Evolutionary conservation across 2,797 vertebrate genomes (phyloP).

Genomic region (Thaleichthys pacificus): DNA sequence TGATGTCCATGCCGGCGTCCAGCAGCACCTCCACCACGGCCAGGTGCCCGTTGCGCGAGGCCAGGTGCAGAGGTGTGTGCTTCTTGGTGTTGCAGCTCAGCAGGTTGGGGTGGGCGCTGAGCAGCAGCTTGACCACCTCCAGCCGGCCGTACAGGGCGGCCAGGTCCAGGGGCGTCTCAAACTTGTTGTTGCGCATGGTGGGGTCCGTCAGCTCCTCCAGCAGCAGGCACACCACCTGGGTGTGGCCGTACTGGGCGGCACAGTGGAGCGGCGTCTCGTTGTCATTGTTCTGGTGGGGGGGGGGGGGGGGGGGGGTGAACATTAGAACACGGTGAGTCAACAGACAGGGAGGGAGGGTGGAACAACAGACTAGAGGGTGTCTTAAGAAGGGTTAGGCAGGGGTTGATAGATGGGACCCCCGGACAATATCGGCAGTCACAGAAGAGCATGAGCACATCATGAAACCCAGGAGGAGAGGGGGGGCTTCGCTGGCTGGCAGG

Average conservation of each 20-base stretch:
- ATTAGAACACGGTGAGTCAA: neutral
- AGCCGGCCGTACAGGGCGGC: slow-evolving; percentile 94
- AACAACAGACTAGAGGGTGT: neutral
- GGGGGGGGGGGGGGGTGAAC: neutral
- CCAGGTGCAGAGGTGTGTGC: slow-evolving; percentile 94
- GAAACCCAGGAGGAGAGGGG: too few relatives aligned
- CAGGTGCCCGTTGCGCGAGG: slow-evolving; percentile 93
- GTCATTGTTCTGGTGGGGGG: slow-evolving; percentile 88
- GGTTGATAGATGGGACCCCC: neutral
- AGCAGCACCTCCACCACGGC: slow-evolving; percentile 90
- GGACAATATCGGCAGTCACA: too few relatives aligned
- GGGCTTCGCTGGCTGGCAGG: too few relatives aligned
- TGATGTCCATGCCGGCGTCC: slow-evolving; percentile 95
- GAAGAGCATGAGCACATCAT: too few relatives aligned
- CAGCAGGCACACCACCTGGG: slow-evolving; percentile 89
- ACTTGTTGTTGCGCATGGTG: slow-evolving; percentile 98
- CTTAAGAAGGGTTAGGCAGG: neutral
- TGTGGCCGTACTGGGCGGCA: slow-evolving; percentile 95
- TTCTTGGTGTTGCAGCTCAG: slow-evolving; percentile 93
- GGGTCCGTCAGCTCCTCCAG: slow-evolving; percentile 97
- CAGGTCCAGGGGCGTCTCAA: slow-evolving; percentile 95
- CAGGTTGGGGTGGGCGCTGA: slow-evolving; percentile 94
- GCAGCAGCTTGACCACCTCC: slow-evolving; percentile 94
- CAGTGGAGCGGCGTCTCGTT: slow-evolving; percentile 98
- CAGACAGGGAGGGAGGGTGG: neutral